phyloP scores from a whole-genome alignment of 2,113 vertebrate species.

The Heterotilapia buettikoferi region DNA sequence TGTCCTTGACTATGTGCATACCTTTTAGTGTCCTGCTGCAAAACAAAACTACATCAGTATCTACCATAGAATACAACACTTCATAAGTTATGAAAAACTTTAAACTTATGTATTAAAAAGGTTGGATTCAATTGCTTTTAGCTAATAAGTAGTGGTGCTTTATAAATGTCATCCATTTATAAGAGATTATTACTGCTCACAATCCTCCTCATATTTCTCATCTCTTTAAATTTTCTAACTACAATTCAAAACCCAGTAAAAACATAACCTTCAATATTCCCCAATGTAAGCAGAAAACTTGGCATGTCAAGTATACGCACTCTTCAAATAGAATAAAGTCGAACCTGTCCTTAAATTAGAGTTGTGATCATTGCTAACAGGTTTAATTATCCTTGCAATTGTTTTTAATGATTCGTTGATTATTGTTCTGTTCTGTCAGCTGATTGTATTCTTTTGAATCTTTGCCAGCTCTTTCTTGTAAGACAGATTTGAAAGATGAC shows the following conservation, averaged over 20 bases:
- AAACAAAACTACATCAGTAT: not conserved
- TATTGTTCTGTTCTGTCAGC: not conserved
- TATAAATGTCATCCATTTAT: not conserved
- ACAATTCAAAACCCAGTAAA: not conserved
- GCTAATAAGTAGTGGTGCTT: not conserved
- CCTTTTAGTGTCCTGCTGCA: not conserved
- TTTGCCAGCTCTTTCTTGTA: not conserved
- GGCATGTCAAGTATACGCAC: not conserved
- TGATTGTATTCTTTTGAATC: not conserved
- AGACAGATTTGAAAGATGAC: not conserved
- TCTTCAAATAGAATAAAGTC: not conserved
- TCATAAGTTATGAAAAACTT: not conserved
- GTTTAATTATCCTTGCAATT: not conserved
- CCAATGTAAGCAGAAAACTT: not conserved
- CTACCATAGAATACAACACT: not conserved
- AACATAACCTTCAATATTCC: not conserved
- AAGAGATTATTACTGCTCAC: not conserved
- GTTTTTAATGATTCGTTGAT: not conserved
- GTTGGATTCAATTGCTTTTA: not conserved
- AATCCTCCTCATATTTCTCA: not conserved
- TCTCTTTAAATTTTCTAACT: not conserved
- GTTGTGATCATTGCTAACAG: not conserved
- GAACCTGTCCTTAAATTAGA: not conserved
- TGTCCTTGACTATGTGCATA: not conserved
- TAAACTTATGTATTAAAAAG: not conserved